phyloP scores from a whole-genome alignment of 1,140 invertebrate genomes.

The Ericerus pela region DNA sequence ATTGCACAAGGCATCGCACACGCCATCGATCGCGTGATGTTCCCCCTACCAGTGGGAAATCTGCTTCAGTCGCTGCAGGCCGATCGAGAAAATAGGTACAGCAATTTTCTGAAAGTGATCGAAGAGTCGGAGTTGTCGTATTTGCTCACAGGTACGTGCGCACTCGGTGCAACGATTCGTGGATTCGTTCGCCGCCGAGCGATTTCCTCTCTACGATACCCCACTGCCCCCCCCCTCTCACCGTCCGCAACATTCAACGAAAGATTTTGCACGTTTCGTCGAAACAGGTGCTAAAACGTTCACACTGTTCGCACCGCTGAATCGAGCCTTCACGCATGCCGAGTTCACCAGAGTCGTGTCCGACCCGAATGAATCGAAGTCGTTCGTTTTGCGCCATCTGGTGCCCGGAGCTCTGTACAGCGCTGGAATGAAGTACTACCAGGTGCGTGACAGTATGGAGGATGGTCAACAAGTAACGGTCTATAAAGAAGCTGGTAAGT shows the following conservation, averaged over 20 bases:
- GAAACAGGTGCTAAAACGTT: constrained; percentile 55
- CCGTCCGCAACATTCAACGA: too few relatives aligned
- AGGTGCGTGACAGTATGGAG: constrained; percentile 57
- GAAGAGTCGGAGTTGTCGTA: constrained; percentile 55
- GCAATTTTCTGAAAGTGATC: constrained; percentile 57
- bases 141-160: constrained; percentile 45
- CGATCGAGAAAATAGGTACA: constrained; percentile 60
- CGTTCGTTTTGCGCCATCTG: constrained; percentile 62
- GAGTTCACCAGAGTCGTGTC: constrained; percentile 31
- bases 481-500: constrained; percentile 58
- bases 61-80: constrained; percentile 63
- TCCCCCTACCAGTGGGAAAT: constrained; percentile 68
- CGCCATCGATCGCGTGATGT: constrained; percentile 72
- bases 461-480: constrained; percentile 27
- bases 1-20: constrained; percentile 73
- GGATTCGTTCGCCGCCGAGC: too few relatives aligned
- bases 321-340: constrained; percentile 48
- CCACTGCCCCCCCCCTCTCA: too few relatives aligned
- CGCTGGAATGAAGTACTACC: constrained; percentile 69
- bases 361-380: constrained; percentile 46
- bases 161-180: not conserved
- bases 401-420: constrained; percentile 61
- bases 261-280: too few relatives aligned
- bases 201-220: too few relatives aligned
- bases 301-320: constrained; percentile 70